phyloP scores from a whole-genome alignment of 2,888 invertebrate species.

The Tricholauxania praeusta region DNA sequence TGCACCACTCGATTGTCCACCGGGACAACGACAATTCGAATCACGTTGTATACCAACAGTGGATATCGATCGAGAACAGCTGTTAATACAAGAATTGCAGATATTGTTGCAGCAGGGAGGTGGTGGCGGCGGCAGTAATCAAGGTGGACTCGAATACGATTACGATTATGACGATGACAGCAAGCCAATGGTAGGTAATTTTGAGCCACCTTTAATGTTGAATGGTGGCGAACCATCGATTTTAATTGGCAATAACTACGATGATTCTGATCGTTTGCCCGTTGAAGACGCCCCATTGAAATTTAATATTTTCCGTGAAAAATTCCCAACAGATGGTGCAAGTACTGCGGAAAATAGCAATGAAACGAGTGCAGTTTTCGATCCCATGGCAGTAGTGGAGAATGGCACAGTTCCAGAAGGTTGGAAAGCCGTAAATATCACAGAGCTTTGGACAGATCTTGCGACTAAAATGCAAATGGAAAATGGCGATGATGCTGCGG shows the following conservation, averaged over 20 bases:
- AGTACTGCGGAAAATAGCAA: conserved; percentile 37
- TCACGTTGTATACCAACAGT: conserved; percentile 63
- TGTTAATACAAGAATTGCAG: conserved; percentile 57
- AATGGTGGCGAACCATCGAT: conserved; percentile 21
- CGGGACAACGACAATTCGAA: conserved; percentile 61
- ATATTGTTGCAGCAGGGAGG: conserved; percentile 31
- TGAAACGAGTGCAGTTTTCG: background rate
- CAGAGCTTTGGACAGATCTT: background rate
- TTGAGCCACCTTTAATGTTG: conserved; percentile 34
- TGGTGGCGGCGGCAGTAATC: background rate
- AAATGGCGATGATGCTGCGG: background rate
- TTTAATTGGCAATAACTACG: conserved; percentile 14
- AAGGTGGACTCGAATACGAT: conserved; percentile 57
- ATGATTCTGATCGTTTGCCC: conserved; percentile 47
- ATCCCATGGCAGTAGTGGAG: background rate
- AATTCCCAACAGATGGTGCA: conserved; percentile 54
- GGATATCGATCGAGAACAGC: conserved; percentile 56
- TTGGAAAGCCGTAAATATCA: background rate
- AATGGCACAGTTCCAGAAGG: background rate
- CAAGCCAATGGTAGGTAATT: conserved; percentile 26
- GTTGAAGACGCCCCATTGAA: conserved; percentile 64
- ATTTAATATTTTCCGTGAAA: conserved; percentile 64
- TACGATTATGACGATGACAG: conserved; percentile 53
- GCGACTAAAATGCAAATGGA: background rate
- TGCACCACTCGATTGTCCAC: conserved; percentile 55